phyloP scores from a whole-genome alignment of 1,140 invertebrate genomes.

The Cotesia glomerata region DNA sequence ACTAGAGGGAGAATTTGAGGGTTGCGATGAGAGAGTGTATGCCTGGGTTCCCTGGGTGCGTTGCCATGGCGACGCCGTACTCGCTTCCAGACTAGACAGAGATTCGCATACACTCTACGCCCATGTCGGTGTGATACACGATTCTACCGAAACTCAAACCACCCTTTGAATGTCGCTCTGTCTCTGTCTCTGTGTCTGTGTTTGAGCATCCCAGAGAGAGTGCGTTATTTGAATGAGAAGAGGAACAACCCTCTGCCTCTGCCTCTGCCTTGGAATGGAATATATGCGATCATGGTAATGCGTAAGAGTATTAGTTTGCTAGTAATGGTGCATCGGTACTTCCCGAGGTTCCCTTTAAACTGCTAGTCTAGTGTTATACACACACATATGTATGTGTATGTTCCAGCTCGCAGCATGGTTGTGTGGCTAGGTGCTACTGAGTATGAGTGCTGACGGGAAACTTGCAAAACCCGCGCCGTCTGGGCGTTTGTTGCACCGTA shows the following conservation, averaged over 20 bases:
- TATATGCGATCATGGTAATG: too few species aligned
- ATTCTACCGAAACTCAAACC: neutral
- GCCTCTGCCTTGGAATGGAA: too few species aligned
- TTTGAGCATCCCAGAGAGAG: too few species aligned
- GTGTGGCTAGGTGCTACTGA: neutral
- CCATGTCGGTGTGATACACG: neutral
- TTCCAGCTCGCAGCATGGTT: neutral
- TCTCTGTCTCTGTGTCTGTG: too few species aligned
- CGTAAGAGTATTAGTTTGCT: too few species aligned
- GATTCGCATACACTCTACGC: slow-evolving; percentile 49
- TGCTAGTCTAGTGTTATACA: too few species aligned
- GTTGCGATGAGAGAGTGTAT: slow-evolving; percentile 20
- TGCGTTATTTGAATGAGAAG: neutral
- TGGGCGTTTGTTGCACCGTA: slow-evolving; percentile 59
- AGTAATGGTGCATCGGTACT: too few species aligned
- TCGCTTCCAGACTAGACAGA: slow-evolving; percentile 57
- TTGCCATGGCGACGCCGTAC: slow-evolving; percentile 57
- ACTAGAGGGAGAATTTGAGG: slow-evolving; percentile 28
- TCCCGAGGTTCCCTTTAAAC: too few species aligned
- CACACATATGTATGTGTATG: too few species aligned
- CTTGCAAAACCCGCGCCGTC: slow-evolving; percentile 47
- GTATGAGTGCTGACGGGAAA: neutral
- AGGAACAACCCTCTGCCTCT: neutral
- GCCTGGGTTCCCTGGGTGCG: slow-evolving; percentile 61
- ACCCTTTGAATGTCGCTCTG: neutral